phyloP scores from a whole-genome alignment of 2,888 invertebrate genomes.

The Andrena trimmerana region DNA sequence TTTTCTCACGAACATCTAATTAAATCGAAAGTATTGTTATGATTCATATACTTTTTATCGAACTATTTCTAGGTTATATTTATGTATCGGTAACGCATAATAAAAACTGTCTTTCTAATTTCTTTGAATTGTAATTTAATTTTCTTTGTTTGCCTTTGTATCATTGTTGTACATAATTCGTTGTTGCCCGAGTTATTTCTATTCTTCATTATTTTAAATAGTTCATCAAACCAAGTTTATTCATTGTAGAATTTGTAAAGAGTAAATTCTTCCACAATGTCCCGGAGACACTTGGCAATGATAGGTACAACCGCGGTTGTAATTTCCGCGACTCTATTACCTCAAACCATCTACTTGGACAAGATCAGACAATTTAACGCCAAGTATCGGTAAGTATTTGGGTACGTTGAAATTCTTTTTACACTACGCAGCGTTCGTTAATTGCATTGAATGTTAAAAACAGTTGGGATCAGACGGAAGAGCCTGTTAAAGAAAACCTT shows the following conservation, averaged over 20 bases:
- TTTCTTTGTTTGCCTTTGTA: background rate
- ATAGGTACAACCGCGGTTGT: background rate
- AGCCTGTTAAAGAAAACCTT: constrained; percentile 75
- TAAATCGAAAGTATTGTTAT: background rate
- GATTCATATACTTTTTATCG: constrained; percentile 6
- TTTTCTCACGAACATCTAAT: constrained; percentile 5
- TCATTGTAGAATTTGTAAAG: constrained; percentile 8
- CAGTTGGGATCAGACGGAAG: constrained; percentile 18
- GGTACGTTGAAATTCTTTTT: background rate
- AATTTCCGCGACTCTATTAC: constrained; percentile 71
- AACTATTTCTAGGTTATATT: constrained; percentile 27
- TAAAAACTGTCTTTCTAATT: background rate
- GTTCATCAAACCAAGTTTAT: background rate
- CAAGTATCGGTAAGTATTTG: constrained; percentile 87
- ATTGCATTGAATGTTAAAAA: constrained; percentile 8
- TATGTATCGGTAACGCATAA: background rate
- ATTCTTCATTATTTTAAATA: constrained; percentile 20
- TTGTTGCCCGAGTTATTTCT: too few relatives aligned
- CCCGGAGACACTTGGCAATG: background rate
- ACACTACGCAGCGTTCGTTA: background rate
- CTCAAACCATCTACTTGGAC: constrained; percentile 88
- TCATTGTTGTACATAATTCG: background rate
- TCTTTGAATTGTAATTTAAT: background rate
- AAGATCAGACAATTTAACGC: constrained; percentile 88
- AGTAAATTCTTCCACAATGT: background rate